A percentile compares a stretch with the other conserved stretches of the same genome.
Conservation (phyloP, 2,113 vertebrate species). For the Cyphomyrus discorhynchus region DNA sequence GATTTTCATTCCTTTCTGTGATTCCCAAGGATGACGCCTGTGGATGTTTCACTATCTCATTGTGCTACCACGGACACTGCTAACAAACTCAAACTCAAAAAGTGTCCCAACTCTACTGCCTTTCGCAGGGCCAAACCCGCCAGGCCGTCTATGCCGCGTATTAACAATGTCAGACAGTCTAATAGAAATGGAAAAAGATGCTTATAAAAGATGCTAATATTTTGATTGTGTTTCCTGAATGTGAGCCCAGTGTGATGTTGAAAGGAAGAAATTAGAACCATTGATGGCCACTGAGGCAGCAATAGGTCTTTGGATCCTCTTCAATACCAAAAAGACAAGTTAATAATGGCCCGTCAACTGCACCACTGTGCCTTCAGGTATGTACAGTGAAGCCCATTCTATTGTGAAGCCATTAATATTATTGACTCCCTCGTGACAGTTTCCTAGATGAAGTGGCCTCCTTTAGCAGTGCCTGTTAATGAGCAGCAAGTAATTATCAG, state of each 20-base stretch:
- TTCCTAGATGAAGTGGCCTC: slow-evolving; percentile 25
- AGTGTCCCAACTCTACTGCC: neutral
- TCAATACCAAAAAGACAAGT: neutral
- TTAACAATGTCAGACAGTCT: neutral
- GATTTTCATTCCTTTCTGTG: neutral
- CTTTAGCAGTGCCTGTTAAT: slow-evolving; percentile 21
- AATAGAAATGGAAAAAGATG: neutral
- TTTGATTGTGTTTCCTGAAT: neutral
- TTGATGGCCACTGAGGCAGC: neutral
- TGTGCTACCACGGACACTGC: neutral
- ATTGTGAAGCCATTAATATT: slow-evolving; percentile 33
- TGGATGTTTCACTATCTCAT: neutral
- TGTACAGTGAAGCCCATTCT: slow-evolving; percentile 16
- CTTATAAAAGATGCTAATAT: neutral
- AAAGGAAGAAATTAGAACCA: neutral
- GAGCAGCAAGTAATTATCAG: slow-evolving; percentile 31
- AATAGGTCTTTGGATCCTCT: neutral
- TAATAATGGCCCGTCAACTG: slow-evolving; percentile 23
- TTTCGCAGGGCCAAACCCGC: neutral
- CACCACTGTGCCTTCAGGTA: neutral
- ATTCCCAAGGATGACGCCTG: neutral
- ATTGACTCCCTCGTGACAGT: slow-evolving; percentile 29
- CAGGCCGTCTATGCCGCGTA: neutral
- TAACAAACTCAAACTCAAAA: neutral
- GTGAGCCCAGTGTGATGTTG: neutral